Conservation (phyloP, 2,113 vertebrate genomes). For the Corvus hawaiiensis region DNA sequence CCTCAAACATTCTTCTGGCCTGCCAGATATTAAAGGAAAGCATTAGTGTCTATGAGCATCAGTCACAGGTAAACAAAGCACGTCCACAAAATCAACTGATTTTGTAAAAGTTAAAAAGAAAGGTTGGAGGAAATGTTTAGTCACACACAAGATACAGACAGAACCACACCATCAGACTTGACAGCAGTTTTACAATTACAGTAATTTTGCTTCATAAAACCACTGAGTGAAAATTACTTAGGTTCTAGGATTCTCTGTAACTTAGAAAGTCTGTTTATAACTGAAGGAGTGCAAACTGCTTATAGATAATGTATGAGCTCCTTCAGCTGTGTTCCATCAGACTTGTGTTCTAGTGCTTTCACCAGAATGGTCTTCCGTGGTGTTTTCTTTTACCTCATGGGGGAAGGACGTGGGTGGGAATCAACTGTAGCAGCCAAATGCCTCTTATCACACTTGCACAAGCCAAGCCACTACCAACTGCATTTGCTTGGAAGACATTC, state of each 20-base stretch:
- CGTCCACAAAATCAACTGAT: neutral
- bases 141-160: neutral
- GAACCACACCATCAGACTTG: neutral
- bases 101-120: neutral
- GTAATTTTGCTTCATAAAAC: neutral
- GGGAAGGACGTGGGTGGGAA: neutral
- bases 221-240: neutral
- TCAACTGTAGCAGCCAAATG: neutral
- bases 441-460: neutral
- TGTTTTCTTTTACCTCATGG: neutral
- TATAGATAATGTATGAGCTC: neutral
- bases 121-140: neutral
- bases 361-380: neutral
- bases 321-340: neutral
- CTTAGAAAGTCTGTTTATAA: neutral
- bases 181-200: neutral
- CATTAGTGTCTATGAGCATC: neutral
- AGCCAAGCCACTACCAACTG: neutral
- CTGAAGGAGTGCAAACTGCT: neutral
- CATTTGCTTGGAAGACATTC: neutral
- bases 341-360: neutral
- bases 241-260: neutral
- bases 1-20: slow-evolving; percentile 93
- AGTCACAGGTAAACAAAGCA: neutral
- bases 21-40: slow-evolving; percentile 39